Percentiles rank a stretch among this genome's conserved stretches.
Conservation (phyloP, 2,888 invertebrate species). For the Spodoptera picta region DNA sequence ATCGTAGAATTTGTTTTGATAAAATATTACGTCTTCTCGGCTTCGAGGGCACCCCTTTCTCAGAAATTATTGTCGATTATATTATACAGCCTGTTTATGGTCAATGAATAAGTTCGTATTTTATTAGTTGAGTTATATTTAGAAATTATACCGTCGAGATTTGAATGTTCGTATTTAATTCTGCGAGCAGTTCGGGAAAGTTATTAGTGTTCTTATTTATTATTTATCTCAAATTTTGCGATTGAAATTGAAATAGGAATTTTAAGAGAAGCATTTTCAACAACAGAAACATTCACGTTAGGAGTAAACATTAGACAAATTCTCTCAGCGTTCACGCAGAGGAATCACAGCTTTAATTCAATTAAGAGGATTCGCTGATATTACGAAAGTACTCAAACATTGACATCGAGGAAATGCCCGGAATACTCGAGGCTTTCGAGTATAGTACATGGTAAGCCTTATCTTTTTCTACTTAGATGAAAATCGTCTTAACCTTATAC, state of each 20-base stretch:
- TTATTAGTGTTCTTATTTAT: not conserved
- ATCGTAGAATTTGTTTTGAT: constrained; percentile 58
- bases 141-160: not conserved
- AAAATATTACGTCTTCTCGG: constrained; percentile 55
- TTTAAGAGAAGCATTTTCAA: too few species aligned
- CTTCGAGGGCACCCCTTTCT: constrained; percentile 43
- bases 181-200: not conserved
- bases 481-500: constrained; percentile 58
- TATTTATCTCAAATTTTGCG: not conserved
- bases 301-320: constrained; percentile 17
- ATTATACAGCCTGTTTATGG: constrained; percentile 35
- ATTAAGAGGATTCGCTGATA: constrained; percentile 49
- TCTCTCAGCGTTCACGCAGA: constrained; percentile 20
- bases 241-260: too few species aligned
- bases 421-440: constrained; percentile 32
- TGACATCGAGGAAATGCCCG: constrained; percentile 32
- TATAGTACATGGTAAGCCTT: constrained; percentile 46
- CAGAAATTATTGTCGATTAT: constrained; percentile 47
- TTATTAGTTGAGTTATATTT: constrained; percentile 18
- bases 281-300: too few species aligned
- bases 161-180: not conserved
- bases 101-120: constrained; percentile 23
- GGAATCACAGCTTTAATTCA: constrained; percentile 45
- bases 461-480: constrained; percentile 55
- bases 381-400: constrained; percentile 44